phyloP scores from a whole-genome alignment of 2,113 vertebrate species.

The Protobothrops flavoviridis region DNA sequence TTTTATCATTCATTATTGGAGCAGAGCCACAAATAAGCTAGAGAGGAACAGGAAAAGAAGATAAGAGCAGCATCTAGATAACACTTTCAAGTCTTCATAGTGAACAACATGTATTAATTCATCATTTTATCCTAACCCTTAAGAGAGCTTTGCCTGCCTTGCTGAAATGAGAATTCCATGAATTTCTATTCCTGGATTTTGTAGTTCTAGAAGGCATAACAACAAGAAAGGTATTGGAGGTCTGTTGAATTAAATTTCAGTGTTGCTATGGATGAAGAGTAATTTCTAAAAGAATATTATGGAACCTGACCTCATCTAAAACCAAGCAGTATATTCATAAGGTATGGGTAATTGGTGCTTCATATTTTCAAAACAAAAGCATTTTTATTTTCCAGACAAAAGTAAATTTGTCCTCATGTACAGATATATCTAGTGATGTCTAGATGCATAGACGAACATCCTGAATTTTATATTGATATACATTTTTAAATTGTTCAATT shows the following conservation, averaged over 20 bases:
- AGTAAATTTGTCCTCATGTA: not conserved
- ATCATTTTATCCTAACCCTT: not conserved
- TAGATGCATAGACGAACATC: not conserved
- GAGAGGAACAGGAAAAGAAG: not conserved
- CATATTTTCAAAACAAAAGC: not conserved
- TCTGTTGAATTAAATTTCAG: not conserved
- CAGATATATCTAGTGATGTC: not conserved
- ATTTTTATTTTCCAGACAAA: no score
- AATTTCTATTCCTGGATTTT: not conserved
- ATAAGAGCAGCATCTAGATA: not conserved
- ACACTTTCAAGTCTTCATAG: not conserved
- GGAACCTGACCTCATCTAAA: not conserved
- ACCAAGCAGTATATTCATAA: not conserved
- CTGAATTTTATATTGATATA: not conserved
- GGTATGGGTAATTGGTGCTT: not conserved
- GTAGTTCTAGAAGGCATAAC: not conserved
- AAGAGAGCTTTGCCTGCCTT: not conserved
- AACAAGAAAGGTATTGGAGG: not conserved
- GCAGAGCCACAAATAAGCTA: not conserved
- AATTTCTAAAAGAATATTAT: not conserved
- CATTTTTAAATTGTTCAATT: not conserved
- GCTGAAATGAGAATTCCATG: not conserved
- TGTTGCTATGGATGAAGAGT: not conserved
- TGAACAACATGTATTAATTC: not conserved
- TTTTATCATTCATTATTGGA: not conserved